Conservation (phyloP, 64 coral and sea anemone species). For the Pachyseris speciosa region DNA sequence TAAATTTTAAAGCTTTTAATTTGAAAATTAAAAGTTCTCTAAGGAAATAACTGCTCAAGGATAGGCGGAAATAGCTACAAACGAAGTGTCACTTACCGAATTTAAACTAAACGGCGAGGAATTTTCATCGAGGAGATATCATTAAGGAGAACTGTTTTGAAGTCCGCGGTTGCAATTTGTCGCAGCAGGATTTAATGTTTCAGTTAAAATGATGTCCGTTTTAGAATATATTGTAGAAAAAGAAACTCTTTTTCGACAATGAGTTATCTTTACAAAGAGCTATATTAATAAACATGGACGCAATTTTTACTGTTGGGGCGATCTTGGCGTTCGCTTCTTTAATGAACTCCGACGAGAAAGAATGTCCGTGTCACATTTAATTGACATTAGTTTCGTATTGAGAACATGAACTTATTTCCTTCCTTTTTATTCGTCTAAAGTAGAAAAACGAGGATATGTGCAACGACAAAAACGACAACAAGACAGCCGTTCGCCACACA, state of each 20-base stretch:
- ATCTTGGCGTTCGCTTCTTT: no score
- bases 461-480: background rate
- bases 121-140: background rate
- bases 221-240: background rate
- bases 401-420: no score
- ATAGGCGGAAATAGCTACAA: conserved; percentile 5
- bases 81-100: background rate
- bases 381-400: no score
- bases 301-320: background rate
- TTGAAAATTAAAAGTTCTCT: background rate
- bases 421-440: no score
- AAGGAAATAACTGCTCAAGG: conserved; percentile 12
- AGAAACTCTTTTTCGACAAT: background rate
- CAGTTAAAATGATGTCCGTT: background rate
- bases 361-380: no score
- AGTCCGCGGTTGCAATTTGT: background rate
- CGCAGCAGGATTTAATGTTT: background rate
- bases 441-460: no score
- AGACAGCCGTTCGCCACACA: no score
- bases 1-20: conserved; percentile 2
- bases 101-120: background rate
- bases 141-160: background rate
- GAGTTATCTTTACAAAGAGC: background rate
- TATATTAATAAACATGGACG: background rate
- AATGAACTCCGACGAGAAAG: no score